Conservation (phyloP, 2,113 vertebrate genomes). For the Castor canadensis region DNA sequence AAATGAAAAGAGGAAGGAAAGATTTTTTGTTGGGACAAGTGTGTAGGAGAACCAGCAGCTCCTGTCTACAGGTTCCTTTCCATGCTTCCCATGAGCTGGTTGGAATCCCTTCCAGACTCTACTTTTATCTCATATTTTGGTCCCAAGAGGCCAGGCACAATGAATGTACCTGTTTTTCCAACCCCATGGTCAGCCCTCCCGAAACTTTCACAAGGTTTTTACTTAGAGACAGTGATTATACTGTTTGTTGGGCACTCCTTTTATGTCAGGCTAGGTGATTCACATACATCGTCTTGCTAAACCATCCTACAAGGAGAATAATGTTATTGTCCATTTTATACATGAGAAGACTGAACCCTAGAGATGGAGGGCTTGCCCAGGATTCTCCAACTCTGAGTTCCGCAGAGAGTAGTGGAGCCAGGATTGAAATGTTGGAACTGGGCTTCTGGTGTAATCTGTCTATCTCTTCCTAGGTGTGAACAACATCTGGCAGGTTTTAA, state of each 20-base stretch:
- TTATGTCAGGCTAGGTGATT: neutral
- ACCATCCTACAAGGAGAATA: neutral
- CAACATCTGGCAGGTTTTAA: neutral
- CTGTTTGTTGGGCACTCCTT: neutral
- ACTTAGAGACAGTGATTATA: neutral
- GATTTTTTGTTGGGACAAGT: neutral
- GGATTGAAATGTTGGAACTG: neutral
- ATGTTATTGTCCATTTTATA: neutral
- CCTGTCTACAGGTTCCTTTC: rapidly evolving
- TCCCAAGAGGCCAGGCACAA: neutral
- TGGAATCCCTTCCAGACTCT: neutral
- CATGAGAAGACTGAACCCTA: neutral
- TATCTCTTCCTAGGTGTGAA: neutral
- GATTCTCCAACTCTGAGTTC: neutral
- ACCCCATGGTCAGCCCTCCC: neutral
- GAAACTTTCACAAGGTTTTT: neutral
- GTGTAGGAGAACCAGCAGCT: neutral
- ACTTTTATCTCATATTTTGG: neutral
- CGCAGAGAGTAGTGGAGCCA: too few species aligned
- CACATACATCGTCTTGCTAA: rapidly evolving
- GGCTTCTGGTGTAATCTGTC: too few species aligned
- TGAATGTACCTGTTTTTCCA: neutral
- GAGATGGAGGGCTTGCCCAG: neutral
- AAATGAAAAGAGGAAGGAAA: neutral
- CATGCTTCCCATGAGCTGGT: neutral